These are phyloP conservation scores for Pseudanteris insignis DNA, from an alignment of 2,888 invertebrate species.

Conservation along the genomic window DNA sequence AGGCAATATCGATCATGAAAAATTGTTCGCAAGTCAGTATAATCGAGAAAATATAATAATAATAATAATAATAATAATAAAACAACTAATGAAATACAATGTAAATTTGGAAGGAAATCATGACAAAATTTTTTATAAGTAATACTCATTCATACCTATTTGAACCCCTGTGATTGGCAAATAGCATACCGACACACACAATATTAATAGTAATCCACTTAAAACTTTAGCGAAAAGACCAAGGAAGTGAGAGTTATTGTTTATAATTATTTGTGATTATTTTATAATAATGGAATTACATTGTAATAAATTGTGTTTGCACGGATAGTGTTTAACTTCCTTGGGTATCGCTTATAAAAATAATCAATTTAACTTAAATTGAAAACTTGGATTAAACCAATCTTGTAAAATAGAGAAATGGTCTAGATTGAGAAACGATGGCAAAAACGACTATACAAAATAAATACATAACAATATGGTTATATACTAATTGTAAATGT, in stretches of 20 bases:
- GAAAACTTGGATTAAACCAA: constrained; percentile 12
- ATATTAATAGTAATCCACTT: constrained; percentile 29
- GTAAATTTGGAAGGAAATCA: constrained; percentile 20
- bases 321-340: constrained; percentile 16
- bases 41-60: too few species aligned
- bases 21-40: constrained; percentile 19
- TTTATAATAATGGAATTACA: constrained; percentile 16
- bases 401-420: constrained; percentile 2
- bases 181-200: constrained; percentile 28
- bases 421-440: constrained; percentile 25
- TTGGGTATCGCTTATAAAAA: constrained; percentile 26
- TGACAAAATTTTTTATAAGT: constrained; percentile 10
- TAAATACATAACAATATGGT: constrained; percentile 51
- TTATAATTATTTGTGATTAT: constrained; percentile 35
- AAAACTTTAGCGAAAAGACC: constrained; percentile 27
- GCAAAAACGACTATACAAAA: constrained; percentile 57
- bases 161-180: constrained; percentile 30
- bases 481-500: constrained; percentile 37
- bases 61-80: too few species aligned
- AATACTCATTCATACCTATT: constrained; percentile 23
- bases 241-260: constrained; percentile 25
- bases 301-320: constrained; percentile 15
- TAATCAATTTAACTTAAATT: constrained; percentile 12
- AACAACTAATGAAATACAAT: constrained; percentile 23
- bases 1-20: constrained; percentile 32